Percentiles rank a stretch among this genome's conserved stretches.
These are phyloP conservation scores for Acleris laterana DNA, from an alignment of 2,888 invertebrate genomes.

Conservation along the genomic window DNA sequence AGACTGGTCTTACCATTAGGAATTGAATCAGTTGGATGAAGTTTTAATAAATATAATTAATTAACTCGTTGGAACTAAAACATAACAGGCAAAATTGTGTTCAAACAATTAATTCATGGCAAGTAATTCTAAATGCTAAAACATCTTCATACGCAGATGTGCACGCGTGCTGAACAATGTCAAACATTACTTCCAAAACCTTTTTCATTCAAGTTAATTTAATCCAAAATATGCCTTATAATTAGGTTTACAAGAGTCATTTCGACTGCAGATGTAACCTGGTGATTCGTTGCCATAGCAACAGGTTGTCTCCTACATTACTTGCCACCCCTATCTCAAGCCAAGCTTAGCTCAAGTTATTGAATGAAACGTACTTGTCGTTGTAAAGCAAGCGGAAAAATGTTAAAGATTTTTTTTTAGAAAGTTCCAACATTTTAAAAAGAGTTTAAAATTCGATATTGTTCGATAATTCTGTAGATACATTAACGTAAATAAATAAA, in stretches of 20 bases:
- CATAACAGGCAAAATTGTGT: background rate
- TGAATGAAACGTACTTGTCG: slow-evolving; percentile 56
- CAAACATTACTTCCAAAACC: slow-evolving; percentile 50
- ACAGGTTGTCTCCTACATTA: slow-evolving; percentile 60
- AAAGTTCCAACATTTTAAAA: too few species aligned
- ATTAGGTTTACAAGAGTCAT: slow-evolving; percentile 29
- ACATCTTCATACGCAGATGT: slow-evolving; percentile 40
- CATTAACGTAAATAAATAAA: too few species aligned
- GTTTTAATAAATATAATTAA: background rate
- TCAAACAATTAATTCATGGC: slow-evolving; percentile 36
- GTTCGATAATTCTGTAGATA: too few species aligned
- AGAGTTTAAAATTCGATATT: too few species aligned
- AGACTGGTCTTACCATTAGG: too few species aligned
- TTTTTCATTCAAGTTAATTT: slow-evolving; percentile 45
- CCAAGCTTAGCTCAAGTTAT: slow-evolving; percentile 59
- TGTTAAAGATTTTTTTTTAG: background rate
- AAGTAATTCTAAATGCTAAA: slow-evolving; percentile 32
- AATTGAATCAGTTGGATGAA: too few species aligned
- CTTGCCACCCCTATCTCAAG: slow-evolving; percentile 48
- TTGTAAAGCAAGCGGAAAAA: background rate
- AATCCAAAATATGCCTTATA: slow-evolving; percentile 13
- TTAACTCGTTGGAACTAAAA: background rate
- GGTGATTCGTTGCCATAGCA: slow-evolving; percentile 63
- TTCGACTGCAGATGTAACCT: slow-evolving; percentile 42
- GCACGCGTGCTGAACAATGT: slow-evolving; percentile 45